A percentile compares a stretch with the other conserved stretches of the same genome.
Evolutionary conservation across 2,888 invertebrate species (phyloP).

Genomic region (Apamea sordens): DNA sequence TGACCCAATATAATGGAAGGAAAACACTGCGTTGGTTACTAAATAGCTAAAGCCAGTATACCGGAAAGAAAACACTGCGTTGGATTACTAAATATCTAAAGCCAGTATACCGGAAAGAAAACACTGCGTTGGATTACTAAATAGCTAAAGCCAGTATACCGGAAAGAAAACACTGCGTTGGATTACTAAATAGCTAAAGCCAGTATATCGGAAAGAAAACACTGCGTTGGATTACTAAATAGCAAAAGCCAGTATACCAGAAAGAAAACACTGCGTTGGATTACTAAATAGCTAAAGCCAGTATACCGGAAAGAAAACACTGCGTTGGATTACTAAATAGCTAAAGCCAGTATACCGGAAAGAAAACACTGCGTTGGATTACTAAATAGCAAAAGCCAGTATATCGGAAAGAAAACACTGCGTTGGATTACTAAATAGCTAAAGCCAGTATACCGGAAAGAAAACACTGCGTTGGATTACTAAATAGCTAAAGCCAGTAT

Average conservation of each 20-base stretch:
- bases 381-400: background rate
- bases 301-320: background rate
- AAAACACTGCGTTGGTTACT: background rate
- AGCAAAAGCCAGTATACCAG: background rate
- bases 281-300: background rate
- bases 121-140: background rate
- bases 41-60: background rate
- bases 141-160: background rate
- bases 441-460: no score
- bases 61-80: background rate
- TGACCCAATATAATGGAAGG: no score
- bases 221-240: background rate
- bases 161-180: background rate
- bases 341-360: no score
- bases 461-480: background rate
- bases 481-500: background rate
- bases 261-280: background rate
- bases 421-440: no score
- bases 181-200: no score
- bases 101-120: background rate
- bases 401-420: background rate
- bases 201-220: background rate
- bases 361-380: background rate
- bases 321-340: no score
- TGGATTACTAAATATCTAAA: no score